Conservation (phyloP, 2,888 invertebrate species). For the Matsumyia berberina region DNA sequence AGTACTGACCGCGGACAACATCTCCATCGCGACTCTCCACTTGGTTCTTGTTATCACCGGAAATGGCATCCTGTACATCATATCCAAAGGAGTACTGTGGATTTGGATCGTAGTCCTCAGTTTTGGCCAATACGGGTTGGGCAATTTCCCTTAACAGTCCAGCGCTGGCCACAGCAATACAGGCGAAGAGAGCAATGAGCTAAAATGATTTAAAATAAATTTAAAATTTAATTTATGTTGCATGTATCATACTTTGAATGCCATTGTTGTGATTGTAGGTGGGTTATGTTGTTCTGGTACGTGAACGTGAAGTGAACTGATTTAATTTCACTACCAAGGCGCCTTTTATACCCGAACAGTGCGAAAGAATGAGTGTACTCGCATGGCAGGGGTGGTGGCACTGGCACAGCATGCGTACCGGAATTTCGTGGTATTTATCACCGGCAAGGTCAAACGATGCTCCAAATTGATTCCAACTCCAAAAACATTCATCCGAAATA, state of each 20-base stretch:
- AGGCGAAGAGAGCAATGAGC: slow-evolving; percentile 77
- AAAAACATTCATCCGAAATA: slow-evolving; percentile 45
- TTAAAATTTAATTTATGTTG: background rate
- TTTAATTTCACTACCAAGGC: slow-evolving; percentile 46
- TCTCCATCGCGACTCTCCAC: slow-evolving; percentile 85
- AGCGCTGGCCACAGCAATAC: slow-evolving; percentile 79
- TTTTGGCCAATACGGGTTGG: slow-evolving; percentile 70
- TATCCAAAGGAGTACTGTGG: slow-evolving; percentile 85
- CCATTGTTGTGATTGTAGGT: slow-evolving; percentile 77
- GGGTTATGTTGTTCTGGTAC: slow-evolving; percentile 58
- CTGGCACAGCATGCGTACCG: slow-evolving; percentile 23
- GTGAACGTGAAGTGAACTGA: slow-evolving; percentile 69
- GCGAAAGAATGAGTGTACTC: slow-evolving; percentile 21
- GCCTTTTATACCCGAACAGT: slow-evolving; percentile 56
- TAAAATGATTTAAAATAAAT: slow-evolving; percentile 62
- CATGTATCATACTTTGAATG: slow-evolving; percentile 78
- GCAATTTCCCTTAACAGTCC: too few species aligned
- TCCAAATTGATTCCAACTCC: slow-evolving; percentile 58
- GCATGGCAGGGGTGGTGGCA: slow-evolving; percentile 15
- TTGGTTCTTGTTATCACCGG: slow-evolving; percentile 85
- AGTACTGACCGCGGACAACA: slow-evolving; percentile 85
- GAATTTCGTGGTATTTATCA: slow-evolving; percentile 35
- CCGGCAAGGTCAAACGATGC: slow-evolving; percentile 67
- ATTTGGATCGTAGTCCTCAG: slow-evolving; percentile 80
- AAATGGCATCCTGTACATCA: slow-evolving; percentile 84